phyloP scores from a whole-genome alignment of 2,888 invertebrate species.

The Noctua pronuba region DNA sequence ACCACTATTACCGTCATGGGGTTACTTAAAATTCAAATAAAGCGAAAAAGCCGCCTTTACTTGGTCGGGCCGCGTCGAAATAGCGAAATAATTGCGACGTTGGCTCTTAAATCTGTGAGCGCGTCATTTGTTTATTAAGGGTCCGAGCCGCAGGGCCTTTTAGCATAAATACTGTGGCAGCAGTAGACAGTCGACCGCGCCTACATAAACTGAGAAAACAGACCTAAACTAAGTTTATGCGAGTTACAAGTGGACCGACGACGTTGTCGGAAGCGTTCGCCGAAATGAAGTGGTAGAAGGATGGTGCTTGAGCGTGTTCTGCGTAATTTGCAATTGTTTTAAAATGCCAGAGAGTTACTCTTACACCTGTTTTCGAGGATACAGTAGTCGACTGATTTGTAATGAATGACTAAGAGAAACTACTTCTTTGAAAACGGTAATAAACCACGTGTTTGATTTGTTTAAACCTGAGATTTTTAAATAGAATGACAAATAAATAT shows the following conservation, averaged over 20 bases:
- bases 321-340: conserved; percentile 31
- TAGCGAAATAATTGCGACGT: conserved; percentile 87
- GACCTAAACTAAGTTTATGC: conserved; percentile 67
- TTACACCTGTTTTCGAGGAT: background rate
- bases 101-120: conserved; percentile 81
- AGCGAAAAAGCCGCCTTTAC: conserved; percentile 80
- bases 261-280: conserved; percentile 61
- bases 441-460: background rate
- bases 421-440: background rate
- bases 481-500: background rate
- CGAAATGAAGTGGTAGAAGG: conserved; percentile 61
- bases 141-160: conserved; percentile 80
- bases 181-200: conserved; percentile 69
- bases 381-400: background rate
- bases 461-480: background rate
- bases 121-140: conserved; percentile 89
- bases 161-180: conserved; percentile 83
- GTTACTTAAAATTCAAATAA: conserved; percentile 81
- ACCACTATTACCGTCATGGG: conserved; percentile 68
- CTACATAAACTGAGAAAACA: conserved; percentile 68
- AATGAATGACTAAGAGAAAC: background rate
- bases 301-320: conserved; percentile 23
- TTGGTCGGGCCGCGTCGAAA: conserved; percentile 78
- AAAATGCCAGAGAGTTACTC: background rate
- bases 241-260: conserved; percentile 50